Conservation (phyloP, 2,888 invertebrate species). For the Napeogenes inachia region DNA sequence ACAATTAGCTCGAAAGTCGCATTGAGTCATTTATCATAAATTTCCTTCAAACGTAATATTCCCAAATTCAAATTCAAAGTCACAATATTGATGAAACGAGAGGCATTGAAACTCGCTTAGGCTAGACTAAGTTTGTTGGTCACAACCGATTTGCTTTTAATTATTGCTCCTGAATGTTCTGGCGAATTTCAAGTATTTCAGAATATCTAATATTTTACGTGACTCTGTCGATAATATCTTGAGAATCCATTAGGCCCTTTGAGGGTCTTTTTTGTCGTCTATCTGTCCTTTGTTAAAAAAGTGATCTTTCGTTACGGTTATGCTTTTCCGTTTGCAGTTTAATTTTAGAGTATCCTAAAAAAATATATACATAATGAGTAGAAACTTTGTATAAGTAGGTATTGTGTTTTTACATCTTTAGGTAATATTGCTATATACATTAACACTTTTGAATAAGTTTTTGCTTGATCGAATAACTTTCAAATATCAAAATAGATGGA, state of each 20-base stretch:
- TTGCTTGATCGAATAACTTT: no score
- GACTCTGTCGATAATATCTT: conserved; percentile 46
- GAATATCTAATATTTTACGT: conserved; percentile 68
- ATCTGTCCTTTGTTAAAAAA: conserved; percentile 54
- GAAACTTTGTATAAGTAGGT: background rate
- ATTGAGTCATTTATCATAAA: background rate
- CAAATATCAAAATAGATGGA: no score
- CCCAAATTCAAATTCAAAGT: conserved; percentile 15
- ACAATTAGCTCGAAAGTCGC: no score
- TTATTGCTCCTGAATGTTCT: conserved; percentile 9
- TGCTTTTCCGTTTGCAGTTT: conserved; percentile 56
- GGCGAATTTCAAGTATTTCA: conserved; percentile 31
- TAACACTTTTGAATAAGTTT: no score
- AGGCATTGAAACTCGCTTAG: conserved; percentile 17
- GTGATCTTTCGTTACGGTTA: conserved; percentile 65
- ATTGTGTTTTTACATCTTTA: background rate
- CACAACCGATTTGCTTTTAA: conserved; percentile 17
- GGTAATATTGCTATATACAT: no score
- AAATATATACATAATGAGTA: conserved; percentile 6
- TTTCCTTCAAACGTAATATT: background rate
- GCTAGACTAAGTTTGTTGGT: conserved; percentile 21
- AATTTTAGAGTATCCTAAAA: conserved; percentile 38
- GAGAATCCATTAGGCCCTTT: conserved; percentile 57
- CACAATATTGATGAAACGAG: conserved; percentile 20
- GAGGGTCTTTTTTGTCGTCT: conserved; percentile 44